Evolutionary conservation across 2,888 invertebrate species (phyloP), one percentile per base, ranked within the genome.

Genomic region (Beris morrisii): DNA sequence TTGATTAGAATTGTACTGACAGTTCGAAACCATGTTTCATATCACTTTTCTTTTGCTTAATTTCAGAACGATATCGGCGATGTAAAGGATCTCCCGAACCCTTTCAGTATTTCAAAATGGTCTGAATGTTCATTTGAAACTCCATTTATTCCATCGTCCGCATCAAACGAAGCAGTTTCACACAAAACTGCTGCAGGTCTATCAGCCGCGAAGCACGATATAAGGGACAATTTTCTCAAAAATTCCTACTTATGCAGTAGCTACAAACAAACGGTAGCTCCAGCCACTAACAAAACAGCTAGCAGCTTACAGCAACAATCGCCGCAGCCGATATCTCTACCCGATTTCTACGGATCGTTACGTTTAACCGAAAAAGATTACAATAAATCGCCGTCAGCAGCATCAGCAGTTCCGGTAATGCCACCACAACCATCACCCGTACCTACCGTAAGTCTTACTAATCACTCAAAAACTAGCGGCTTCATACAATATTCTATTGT

Each of bases 381-480:
- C 9, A 50, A 52, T 31, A 13, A 31, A n/a, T 7, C 59, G 9
- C n/a, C 50, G 5, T 11, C 38, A 5, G 15, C 44, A 54, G 38
- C 28, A 52, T 6, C 64, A 54, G 5, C 64, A 61, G 50, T 50
- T 15, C 13, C 15, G 12, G 50, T 7, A 4, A 50, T 12, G n/a
- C 58, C 15, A 38, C 43, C 5, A 43, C 61, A 50, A 61, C 50
- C 48, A 31, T 48, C 38, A 50, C 46, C 4, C 6, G 2, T 50
- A 61, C 52, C 50, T 38, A 52, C 61, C 61, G 61, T 61, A 61
- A 61, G 61, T 61, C 61, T 61, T 52, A 52, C 71, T 15, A 77
- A 78, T 72, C 77, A 78, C 69, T 76, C 76, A 53, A 67, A 69
- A 48, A 66, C 61, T 28, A 76, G 77, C 69, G 74, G 74, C 3